Evolutionary conservation across 2,113 vertebrate genomes (phyloP), one percentile per base, ranked within the genome.

Genomic region (Cygnus atratus): DNA sequence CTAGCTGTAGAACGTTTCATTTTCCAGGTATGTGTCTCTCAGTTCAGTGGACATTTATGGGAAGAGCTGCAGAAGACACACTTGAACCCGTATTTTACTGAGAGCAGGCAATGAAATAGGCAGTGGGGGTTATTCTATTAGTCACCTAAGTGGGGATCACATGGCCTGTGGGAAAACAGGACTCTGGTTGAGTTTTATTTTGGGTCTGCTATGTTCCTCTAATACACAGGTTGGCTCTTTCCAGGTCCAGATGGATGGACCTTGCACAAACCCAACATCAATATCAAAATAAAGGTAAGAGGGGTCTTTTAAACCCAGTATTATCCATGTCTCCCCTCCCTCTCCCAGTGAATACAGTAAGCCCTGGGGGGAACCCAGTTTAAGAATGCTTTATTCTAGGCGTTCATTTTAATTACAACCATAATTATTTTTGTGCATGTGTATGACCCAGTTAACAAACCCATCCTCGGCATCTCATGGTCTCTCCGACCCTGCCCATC

Each of bases 401-500:
- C 70, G 52, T 96, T 92, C 75, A n/a, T 94, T 95, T 95, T 84
- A 93, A 90, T 94, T 84, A 89, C 90, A 79, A 43, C 70, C 43
- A 50, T 63, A 88, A 96, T 96, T 87, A 92, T 87, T 94, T 90
- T 73, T 66, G 86, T 88, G 50, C 84, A 13, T 3, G 68, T 5
- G 67, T 82, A 88, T 94, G 96, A 98, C 93, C 96, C 94, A 95
- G 62, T 97, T 97, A 96, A 66, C 57, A 95, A 95, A 87, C 92
- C 62, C 92, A 94, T 67, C 75, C 52, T 74, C 14, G 3, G 85
- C 90, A 92, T 37, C 88, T 92, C 82, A 11, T 93, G 79, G 91
- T 89, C 87, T 93, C 85, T 85, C 70, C 4, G 1, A 77, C 78
- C 85, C 79, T 92, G 79, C 93, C 93, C 92, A 72, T 84, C 74